Base-by-base conservation (phyloP, 2,888 invertebrate genomes). In the Bugula neritina region DNA sequence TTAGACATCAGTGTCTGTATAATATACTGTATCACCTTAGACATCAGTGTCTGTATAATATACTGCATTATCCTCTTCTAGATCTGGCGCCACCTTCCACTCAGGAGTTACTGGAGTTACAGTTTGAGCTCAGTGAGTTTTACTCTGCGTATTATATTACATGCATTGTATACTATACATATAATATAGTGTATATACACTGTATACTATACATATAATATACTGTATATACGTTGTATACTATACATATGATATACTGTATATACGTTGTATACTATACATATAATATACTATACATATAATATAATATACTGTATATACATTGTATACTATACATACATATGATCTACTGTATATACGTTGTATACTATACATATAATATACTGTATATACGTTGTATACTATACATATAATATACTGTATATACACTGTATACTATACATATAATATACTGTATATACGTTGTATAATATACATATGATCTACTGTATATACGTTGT, bases 81-180 rank as follows among this genome's bases (percentile, higher is more conserved):
- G 63, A 31, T 63, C 34, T 63, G 63, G 2, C 27, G 13, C 29
- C 63, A 25, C 10, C 63, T 31, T 31, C 63, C 10, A 10, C 63
- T 5, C 25, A 21, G 31, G 63, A 27, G 5, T n/a, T 63, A n/a
- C 31, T 63, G 31, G 63, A 63, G 27, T 31, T 31, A n/a, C 63
- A 63, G 63, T 63, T 63, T 34, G 63, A 63, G 34, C 17, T 63
- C 31, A 27, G 63, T 63, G 63, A 63, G 63, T 34, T 5, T 43
- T 43, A 43, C 5, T 43, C 5, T 43, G 43, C 43, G 17, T 5
- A 10, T 5, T 10, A 43, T 43, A 43, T 5, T 43, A 43, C 43
- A 43, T 43, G 17, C 17, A 43, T 43, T 43, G 17, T 43, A 43
- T 17, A 43, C 43, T 43, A 43, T 17, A 43, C 17, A 43, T 43